Conservation (phyloP, 2,888 invertebrate genomes). For the Synanthedon myopaeformis region DNA sequence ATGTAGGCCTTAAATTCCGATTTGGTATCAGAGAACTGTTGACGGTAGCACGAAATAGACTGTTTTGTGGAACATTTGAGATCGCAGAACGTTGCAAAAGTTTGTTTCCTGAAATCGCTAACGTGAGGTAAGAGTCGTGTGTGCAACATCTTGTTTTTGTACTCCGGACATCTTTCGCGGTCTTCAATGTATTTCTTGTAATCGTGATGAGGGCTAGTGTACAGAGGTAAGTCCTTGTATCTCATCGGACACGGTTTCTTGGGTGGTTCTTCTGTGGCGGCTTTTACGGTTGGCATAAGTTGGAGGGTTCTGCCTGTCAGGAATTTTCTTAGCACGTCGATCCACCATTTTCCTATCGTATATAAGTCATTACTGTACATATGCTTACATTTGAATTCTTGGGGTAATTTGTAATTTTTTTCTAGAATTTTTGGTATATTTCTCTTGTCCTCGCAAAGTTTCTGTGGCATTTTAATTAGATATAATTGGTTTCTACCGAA, state of each 20-base stretch:
- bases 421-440: not conserved
- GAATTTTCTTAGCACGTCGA: conserved; percentile 21
- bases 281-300: conserved; percentile 30
- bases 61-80: conserved; percentile 2
- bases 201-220: conserved; percentile 33
- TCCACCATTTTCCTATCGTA: conserved; percentile 32
- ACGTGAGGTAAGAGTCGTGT: conserved; percentile 29
- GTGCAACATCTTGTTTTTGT: conserved; percentile 27
- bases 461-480: not conserved
- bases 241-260: conserved; percentile 39
- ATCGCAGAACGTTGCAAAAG: conserved; percentile 8
- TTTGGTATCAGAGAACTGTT: conserved; percentile 10
- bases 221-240: conserved; percentile 39
- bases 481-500: not conserved
- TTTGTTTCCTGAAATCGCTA: conserved; percentile 11
- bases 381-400: conserved; percentile 12
- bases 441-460: not conserved
- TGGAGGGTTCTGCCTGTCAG: conserved; percentile 25
- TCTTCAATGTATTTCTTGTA: conserved; percentile 31
- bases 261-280: conserved; percentile 17
- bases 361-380: conserved; percentile 27
- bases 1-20: conserved; percentile 21
- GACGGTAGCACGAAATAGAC: not conserved
- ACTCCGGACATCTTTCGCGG: conserved; percentile 22
- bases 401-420: conserved; percentile 12